A percentile compares a stretch with the other conserved stretches of the same genome.
Conservation (phyloP, 2,113 vertebrate species). For the Probosciger aterrimus region DNA sequence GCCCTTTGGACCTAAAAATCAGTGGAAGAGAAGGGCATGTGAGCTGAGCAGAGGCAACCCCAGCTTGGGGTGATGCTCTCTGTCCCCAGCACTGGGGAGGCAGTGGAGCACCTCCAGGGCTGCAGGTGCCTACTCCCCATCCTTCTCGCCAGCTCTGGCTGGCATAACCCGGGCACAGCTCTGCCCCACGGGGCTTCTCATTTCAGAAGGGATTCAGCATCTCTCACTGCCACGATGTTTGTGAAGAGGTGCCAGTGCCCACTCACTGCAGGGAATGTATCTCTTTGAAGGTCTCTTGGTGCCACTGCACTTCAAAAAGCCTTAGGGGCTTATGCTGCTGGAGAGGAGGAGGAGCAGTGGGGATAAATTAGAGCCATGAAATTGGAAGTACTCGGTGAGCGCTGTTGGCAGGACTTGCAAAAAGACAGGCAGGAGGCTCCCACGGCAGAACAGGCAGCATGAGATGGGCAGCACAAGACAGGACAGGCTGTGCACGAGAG, state of each 20-base stretch:
- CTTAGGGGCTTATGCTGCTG: background rate
- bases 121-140: background rate
- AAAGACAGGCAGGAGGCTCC: background rate
- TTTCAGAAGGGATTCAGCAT: background rate
- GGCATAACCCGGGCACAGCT: background rate
- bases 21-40: accelerated
- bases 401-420: background rate
- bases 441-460: accelerated
- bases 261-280: accelerated
- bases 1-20: background rate
- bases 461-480: background rate
- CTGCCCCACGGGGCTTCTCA: background rate
- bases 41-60: background rate
- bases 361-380: background rate
- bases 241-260: accelerated
- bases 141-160: background rate
- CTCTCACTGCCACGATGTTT: background rate
- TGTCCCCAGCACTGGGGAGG: background rate
- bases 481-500: background rate
- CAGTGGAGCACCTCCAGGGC: background rate
- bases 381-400: background rate
- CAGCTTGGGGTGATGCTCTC: background rate
- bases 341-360: background rate
- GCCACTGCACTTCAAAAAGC: background rate
- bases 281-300: background rate